Conservation (phyloP, 2,797 vertebrate genomes). For the Diplodus puntazzo region DNA sequence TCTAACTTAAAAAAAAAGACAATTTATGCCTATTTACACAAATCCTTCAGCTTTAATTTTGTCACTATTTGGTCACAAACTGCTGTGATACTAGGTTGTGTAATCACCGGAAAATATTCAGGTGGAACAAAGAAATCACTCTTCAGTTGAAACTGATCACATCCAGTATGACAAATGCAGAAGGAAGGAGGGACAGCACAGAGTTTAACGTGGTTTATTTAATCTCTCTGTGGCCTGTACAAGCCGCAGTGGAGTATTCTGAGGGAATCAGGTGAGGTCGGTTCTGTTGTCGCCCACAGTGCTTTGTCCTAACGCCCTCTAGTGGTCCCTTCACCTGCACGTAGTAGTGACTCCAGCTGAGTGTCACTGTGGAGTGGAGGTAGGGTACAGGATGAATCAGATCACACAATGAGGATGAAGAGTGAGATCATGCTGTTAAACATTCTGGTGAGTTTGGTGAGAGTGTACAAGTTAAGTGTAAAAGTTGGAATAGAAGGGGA, state of each 20-base stretch:
- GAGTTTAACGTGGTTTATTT: too few relatives aligned
- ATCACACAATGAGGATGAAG: neutral
- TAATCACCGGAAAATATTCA: neutral
- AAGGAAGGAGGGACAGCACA: neutral
- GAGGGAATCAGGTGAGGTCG: conserved; percentile 20
- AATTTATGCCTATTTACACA: too few relatives aligned
- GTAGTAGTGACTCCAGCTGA: neutral
- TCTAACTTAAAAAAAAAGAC: too few relatives aligned
- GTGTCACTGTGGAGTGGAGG: neutral
- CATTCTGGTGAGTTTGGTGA: neutral
- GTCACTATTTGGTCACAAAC: too few relatives aligned
- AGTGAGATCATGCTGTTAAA: neutral
- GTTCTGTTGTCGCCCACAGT: neutral
- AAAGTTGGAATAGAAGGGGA: neutral
- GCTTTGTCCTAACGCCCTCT: conserved; percentile 70
- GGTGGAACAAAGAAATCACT: neutral
- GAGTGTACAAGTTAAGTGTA: neutral
- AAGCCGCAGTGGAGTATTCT: neutral
- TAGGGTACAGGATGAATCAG: neutral
- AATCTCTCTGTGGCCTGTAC: neutral
- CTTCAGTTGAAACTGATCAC: neutral
- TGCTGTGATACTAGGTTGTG: too few relatives aligned
- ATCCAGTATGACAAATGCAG: neutral
- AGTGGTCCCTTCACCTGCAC: conserved; percentile 34
- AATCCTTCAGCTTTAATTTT: too few relatives aligned